phyloP scores from a whole-genome alignment of 2,113 vertebrate species.

The Syngnathoides biaculeatus region DNA sequence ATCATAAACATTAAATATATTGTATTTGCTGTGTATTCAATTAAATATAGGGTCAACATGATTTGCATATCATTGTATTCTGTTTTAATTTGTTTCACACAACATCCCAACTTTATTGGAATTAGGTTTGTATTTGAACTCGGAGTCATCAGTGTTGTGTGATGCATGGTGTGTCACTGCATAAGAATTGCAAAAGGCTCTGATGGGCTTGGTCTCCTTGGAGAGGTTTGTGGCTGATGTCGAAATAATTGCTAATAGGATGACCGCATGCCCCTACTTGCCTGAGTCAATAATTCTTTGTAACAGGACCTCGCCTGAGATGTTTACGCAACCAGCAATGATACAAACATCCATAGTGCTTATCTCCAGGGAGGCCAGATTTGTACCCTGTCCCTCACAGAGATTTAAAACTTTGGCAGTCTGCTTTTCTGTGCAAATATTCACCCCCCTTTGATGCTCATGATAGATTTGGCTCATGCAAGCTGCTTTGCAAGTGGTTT shows the following conservation, averaged over 20 bases:
- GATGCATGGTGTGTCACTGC: slow-evolving; percentile 61
- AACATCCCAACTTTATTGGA: no score
- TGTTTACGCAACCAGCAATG: slow-evolving; percentile 22
- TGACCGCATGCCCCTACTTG: slow-evolving; percentile 51
- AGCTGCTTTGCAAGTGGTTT: slow-evolving; percentile 29
- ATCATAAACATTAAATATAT: no score
- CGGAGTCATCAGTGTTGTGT: slow-evolving; percentile 36
- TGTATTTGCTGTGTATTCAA: no score
- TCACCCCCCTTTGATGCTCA: background rate
- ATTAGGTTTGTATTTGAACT: slow-evolving; percentile 42
- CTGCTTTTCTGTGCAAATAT: background rate
- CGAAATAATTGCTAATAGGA: slow-evolving; percentile 48
- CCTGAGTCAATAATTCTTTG: slow-evolving; percentile 35
- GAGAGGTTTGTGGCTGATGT: slow-evolving; percentile 42
- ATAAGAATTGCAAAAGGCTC: slow-evolving; percentile 38
- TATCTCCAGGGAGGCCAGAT: no score
- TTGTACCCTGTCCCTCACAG: no score
- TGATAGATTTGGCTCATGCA: slow-evolving; percentile 35
- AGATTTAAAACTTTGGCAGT: slow-evolving; percentile 4
- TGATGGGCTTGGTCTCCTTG: slow-evolving; percentile 33
- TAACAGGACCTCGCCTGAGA: slow-evolving; percentile 33
- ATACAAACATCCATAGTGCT: slow-evolving; percentile 8
- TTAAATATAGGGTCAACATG: no score
- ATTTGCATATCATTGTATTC: no score
- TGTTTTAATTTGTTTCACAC: no score